phyloP scores from a whole-genome alignment of 2,888 invertebrate species.

The Ariolimax columbianus region DNA sequence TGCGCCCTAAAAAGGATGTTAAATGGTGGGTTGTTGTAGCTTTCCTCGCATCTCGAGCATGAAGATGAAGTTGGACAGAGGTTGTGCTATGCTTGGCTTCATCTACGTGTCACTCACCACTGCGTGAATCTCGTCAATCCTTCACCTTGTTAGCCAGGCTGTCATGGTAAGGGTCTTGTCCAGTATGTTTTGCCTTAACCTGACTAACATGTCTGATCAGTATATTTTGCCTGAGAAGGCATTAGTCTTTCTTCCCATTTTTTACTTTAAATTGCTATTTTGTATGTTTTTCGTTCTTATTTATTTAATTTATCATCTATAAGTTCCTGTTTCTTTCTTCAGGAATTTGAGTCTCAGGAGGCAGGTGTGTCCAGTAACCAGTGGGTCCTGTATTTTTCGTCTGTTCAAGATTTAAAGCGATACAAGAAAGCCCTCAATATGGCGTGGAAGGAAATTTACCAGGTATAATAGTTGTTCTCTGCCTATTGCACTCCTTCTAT shows the following conservation, averaged over 20 bases:
- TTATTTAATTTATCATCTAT: not conserved
- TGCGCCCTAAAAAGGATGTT: too few relatives aligned
- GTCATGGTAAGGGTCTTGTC: not conserved
- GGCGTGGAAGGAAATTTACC: conserved; percentile 69
- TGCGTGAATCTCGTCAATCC: too few relatives aligned
- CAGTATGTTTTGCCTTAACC: too few relatives aligned
- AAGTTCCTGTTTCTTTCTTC: conserved; percentile 10
- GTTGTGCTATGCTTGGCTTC: too few relatives aligned
- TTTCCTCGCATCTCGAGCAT: too few relatives aligned
- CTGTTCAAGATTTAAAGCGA: conserved; percentile 86
- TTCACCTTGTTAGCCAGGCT: not conserved
- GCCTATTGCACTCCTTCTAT: too few relatives aligned
- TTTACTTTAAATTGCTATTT: not conserved
- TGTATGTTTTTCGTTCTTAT: not conserved
- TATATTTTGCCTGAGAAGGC: not conserved
- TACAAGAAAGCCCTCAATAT: conserved; percentile 79
- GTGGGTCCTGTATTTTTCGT: conserved; percentile 89
- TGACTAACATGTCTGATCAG: not conserved
- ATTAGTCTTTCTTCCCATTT: too few relatives aligned
- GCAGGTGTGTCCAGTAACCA: conserved; percentile 89
- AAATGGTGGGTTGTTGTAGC: too few relatives aligned
- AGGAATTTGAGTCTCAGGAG: conserved; percentile 93
- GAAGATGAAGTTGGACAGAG: too few relatives aligned
- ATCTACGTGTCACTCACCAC: too few relatives aligned
- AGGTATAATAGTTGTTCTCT: too few relatives aligned